Conservation (phyloP, 2,888 invertebrate species). For the Charanyca ferruginea region DNA sequence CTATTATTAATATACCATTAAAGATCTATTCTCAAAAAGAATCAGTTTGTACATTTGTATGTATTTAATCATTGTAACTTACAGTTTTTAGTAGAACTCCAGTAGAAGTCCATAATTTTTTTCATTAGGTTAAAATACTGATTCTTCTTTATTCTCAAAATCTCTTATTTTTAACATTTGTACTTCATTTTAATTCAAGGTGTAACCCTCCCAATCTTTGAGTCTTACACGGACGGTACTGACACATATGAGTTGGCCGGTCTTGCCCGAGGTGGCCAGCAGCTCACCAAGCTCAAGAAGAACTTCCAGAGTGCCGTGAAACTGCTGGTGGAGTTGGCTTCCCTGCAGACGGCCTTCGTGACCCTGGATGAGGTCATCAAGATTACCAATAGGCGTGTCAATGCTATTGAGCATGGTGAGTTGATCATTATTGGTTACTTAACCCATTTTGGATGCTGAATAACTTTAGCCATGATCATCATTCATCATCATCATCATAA, state of each 20-base stretch:
- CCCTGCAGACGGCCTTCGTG: constrained; percentile 99
- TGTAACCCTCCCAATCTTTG: constrained; percentile 98
- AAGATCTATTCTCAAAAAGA: background rate
- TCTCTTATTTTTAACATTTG: too few species aligned
- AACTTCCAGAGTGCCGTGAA: constrained; percentile 99
- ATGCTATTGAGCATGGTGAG: constrained; percentile 99
- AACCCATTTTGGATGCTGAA: background rate
- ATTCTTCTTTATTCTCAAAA: too few species aligned
- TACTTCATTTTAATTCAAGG: constrained; percentile 88
- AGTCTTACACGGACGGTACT: constrained; percentile 98
- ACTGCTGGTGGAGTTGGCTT: constrained; percentile 98
- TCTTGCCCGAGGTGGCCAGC: constrained; percentile 99
- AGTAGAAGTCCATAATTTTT: background rate
- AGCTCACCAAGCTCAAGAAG: constrained; percentile 98
- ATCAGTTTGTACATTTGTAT: constrained; percentile 3
- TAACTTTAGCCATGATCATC: background rate
- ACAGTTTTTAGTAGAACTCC: background rate
- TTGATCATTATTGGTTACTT: background rate
- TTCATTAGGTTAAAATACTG: too few species aligned
- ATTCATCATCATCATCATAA: too few species aligned
- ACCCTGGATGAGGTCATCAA: constrained; percentile 99
- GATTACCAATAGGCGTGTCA: constrained; percentile 99
- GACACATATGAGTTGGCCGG: constrained; percentile 99
- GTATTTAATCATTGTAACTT: background rate
- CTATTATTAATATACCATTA: background rate